These are phyloP conservation scores for Aldrovandia affinis DNA, from an alignment of 2,797 vertebrate genomes.

Conservation along the genomic window DNA sequence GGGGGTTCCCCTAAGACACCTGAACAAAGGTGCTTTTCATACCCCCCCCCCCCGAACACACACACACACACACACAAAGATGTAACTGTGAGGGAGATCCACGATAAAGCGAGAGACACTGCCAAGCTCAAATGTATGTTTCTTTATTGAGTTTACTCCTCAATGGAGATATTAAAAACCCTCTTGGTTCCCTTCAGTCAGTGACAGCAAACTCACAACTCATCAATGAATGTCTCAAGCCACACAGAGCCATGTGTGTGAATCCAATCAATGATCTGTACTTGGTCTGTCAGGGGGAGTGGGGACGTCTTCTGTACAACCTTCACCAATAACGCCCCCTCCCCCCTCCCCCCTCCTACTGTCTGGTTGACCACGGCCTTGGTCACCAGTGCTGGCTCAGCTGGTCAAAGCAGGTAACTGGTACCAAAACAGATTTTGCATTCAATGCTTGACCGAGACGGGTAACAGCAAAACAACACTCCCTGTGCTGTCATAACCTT, in stretches of 20 bases:
- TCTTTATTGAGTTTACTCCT: constrained; percentile 33
- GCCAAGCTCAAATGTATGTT: constrained; percentile 18
- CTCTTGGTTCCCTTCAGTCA: not conserved
- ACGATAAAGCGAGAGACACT: not conserved
- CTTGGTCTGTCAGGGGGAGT: not conserved
- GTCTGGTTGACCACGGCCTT: not conserved
- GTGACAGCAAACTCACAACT: not conserved
- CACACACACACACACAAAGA: not conserved
- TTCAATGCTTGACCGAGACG: too few relatives aligned
- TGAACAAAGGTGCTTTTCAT: constrained; percentile 24
- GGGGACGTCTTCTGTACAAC: not conserved
- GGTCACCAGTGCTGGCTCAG: too few relatives aligned
- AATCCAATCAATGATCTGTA: not conserved
- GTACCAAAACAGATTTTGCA: too few relatives aligned
- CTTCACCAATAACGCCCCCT: not conserved
- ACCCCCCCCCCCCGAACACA: constrained; percentile 36
- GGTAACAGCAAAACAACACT: too few relatives aligned
- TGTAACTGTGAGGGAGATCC: not conserved
- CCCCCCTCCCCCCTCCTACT: not conserved
- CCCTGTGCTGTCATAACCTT: too few relatives aligned
- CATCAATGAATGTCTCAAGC: not conserved
- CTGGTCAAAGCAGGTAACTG: too few relatives aligned
- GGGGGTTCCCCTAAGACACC: not conserved
- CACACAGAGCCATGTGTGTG: not conserved
- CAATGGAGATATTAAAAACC: constrained; percentile 27